Evolutionary conservation across 2,797 vertebrate genomes (phyloP).

Genomic region (Acanthiza pusilla): DNA sequence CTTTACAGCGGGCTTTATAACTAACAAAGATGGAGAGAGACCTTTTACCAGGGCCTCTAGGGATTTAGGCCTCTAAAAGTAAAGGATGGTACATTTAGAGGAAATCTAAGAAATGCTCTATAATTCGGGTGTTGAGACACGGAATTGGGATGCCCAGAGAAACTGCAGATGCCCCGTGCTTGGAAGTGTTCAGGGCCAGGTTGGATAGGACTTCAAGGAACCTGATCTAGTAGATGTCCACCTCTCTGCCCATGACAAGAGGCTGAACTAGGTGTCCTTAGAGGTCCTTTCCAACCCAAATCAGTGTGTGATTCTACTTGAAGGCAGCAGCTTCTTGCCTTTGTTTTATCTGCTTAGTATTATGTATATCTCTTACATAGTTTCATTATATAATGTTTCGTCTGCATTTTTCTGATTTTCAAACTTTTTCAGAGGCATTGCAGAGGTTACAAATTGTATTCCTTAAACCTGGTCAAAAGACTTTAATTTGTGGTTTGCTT

Average conservation of each 20-base stretch:
- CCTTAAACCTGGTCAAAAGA: not conserved
- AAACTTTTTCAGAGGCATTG: not conserved
- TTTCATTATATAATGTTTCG: not conserved
- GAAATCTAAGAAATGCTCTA: not conserved
- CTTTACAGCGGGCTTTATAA: not conserved
- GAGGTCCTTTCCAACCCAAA: not conserved
- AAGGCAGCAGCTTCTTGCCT: not conserved
- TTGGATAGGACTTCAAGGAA: not conserved
- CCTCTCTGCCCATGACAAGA: not conserved
- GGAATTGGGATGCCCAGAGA: not conserved
- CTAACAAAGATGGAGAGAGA: not conserved
- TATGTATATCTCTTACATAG: not conserved
- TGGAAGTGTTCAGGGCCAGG: not conserved
- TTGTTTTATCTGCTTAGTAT: not conserved
- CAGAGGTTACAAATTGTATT: not conserved
- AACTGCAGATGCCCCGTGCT: not conserved
- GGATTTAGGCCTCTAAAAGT: not conserved
- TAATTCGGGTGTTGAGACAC: not conserved
- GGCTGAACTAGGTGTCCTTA: not conserved
- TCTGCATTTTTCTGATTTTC: not conserved
- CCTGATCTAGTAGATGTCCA: not conserved
- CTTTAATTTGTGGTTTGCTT: not conserved
- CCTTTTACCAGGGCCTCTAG: not conserved
- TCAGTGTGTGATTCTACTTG: not conserved
- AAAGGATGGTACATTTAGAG: not conserved